phyloP scores from a whole-genome alignment of 2,888 invertebrate genomes.

The Capitulum mitella region DNA sequence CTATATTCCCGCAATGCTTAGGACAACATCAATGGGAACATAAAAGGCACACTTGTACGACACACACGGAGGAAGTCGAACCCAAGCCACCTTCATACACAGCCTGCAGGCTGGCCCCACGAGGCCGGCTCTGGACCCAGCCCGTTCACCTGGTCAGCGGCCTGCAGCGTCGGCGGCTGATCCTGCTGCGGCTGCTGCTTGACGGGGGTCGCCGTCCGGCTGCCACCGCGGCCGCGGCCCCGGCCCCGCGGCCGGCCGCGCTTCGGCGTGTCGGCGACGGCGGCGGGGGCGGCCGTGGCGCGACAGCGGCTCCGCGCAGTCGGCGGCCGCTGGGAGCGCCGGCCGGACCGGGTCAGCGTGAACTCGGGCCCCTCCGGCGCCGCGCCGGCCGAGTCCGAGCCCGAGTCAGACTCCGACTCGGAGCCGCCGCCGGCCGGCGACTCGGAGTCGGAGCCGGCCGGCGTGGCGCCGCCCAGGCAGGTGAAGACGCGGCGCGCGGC shows the following conservation, averaged over 20 bases:
- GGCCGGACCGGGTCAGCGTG: background rate
- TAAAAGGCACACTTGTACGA: too few relatives aligned
- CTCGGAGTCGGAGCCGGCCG: slow-evolving; percentile 3
- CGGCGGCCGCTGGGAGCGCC: slow-evolving; percentile 1
- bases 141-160: background rate
- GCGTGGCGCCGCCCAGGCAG: background rate
- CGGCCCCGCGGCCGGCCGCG: background rate
- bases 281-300: background rate
- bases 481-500: background rate
- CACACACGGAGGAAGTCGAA: too few relatives aligned
- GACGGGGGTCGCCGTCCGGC: background rate
- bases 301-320: background rate
- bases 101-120: too few relatives aligned
- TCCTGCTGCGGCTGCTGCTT: background rate
- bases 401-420: background rate
- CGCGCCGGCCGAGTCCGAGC: background rate
- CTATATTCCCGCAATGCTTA: too few relatives aligned
- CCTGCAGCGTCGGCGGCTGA: background rate
- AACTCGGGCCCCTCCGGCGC: background rate
- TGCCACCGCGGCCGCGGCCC: background rate
- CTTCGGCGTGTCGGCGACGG: background rate
- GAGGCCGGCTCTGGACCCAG: background rate
- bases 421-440: too few relatives aligned
- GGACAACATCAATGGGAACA: too few relatives aligned
- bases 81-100: too few relatives aligned